These are phyloP conservation scores for Tamias sibiricus DNA, from an alignment of 2,113 vertebrate species.

Conservation along the genomic window DNA sequence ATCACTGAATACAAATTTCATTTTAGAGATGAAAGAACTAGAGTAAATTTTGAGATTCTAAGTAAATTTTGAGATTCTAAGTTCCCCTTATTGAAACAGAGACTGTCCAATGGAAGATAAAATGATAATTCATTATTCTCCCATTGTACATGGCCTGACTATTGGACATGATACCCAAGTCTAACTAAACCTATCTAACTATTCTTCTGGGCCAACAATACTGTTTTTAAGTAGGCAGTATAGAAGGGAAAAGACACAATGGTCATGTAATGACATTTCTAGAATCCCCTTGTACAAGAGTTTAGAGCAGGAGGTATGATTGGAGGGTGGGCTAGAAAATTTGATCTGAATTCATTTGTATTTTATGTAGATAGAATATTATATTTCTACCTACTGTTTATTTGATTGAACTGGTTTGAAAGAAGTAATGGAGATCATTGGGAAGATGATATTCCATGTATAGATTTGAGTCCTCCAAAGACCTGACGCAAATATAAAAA, in stretches of 20 bases:
- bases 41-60: background rate
- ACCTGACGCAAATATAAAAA: background rate
- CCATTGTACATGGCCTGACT: background rate
- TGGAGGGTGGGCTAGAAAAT: background rate
- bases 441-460: background rate
- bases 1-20: background rate
- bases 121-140: background rate
- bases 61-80: background rate
- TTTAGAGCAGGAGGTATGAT: background rate
- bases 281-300: background rate
- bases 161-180: accelerated
- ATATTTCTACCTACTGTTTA: background rate
- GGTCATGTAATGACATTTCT: background rate
- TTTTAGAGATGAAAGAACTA: background rate
- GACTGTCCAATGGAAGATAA: background rate
- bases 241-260: background rate
- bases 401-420: background rate
- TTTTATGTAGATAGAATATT: background rate
- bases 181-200: background rate
- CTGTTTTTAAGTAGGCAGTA: background rate
- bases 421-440: background rate
- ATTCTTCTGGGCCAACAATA: background rate
- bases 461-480: background rate
- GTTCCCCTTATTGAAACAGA: background rate
- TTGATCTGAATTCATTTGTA: background rate